These are phyloP conservation scores for Poeciliopsis occidentalis DNA, from an alignment of 2,113 vertebrate genomes.

Conservation along the genomic window DNA sequence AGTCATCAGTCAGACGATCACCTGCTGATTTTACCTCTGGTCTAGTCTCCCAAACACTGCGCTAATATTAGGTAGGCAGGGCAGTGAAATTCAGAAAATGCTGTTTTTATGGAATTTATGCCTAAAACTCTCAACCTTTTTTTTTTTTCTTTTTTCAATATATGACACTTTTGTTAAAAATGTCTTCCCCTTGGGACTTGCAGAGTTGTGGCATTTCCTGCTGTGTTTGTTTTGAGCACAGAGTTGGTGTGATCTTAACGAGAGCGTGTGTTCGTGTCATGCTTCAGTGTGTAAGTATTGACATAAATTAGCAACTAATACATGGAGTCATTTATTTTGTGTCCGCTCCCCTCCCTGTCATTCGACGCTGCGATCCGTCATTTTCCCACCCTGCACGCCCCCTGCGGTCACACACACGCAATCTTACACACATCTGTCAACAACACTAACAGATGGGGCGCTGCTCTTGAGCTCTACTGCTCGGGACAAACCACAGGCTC, in stretches of 20 bases:
- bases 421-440: conserved; percentile 54
- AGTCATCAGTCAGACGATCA: too few species aligned
- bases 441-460: conserved; percentile 69
- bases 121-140: conserved; percentile 1
- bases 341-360: conserved; percentile 36
- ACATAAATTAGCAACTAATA: conserved; percentile 60
- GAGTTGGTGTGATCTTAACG: conserved; percentile 34
- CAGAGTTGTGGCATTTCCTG: conserved; percentile 35
- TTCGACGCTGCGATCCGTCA: conserved; percentile 66
- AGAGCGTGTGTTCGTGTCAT: conserved; percentile 18
- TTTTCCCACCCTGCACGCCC: conserved; percentile 37
- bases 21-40: too few species aligned
- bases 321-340: conserved; percentile 63
- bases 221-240: conserved; percentile 36
- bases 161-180: conserved; percentile 38
- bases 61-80: too few species aligned
- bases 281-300: conserved; percentile 42
- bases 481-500: conserved; percentile 38
- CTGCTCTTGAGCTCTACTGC: conserved; percentile 30
- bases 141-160: neutral
- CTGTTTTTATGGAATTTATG: conserved; percentile 16
- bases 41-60: too few species aligned
- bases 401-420: conserved; percentile 19
- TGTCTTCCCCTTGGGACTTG: conserved; percentile 11
- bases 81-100: neutral